These are phyloP conservation scores for Camponotus vicinus DNA, from an alignment of 1,140 invertebrate genomes.

Conservation along the genomic window DNA sequence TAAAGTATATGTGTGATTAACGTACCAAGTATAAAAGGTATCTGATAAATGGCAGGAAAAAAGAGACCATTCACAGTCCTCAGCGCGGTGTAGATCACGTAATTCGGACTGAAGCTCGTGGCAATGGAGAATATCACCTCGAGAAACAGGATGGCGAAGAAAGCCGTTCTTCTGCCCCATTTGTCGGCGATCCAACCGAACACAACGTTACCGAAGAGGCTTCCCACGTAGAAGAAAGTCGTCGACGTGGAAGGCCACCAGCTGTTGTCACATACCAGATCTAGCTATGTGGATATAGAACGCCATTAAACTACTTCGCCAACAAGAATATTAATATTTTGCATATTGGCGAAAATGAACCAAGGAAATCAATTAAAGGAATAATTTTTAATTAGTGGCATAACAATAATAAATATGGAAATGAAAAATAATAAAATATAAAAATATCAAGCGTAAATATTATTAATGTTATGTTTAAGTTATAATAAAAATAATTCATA, in stretches of 20 bases:
- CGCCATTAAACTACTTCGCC: slow-evolving; percentile 81
- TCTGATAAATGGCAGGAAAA: slow-evolving; percentile 91
- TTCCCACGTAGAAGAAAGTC: slow-evolving; percentile 90
- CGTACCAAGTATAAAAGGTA: slow-evolving; percentile 89
- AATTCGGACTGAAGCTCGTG: slow-evolving; percentile 90
- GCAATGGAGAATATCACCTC: slow-evolving; percentile 90
- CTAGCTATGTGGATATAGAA: slow-evolving; percentile 87
- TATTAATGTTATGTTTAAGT: neutral
- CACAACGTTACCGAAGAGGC: slow-evolving; percentile 90
- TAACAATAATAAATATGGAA: neutral
- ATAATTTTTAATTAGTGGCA: neutral
- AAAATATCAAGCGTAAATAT: neutral
- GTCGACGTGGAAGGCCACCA: slow-evolving; percentile 89
- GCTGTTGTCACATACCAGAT: slow-evolving; percentile 89
- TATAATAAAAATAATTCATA: neutral
- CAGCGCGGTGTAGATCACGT: slow-evolving; percentile 88
- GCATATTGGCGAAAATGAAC: neutral
- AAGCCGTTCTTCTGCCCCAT: slow-evolving; percentile 90
- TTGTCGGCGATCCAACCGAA: slow-evolving; percentile 91
- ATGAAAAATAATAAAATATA: neutral
- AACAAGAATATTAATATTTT: neutral
- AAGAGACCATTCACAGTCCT: slow-evolving; percentile 90
- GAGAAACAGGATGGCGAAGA: slow-evolving; percentile 89
- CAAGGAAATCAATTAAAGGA: neutral
- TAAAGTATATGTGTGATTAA: slow-evolving; percentile 19